Base-by-base conservation (phyloP, 2,888 invertebrate species). In the Lordiphosa fenestrarum region DNA sequence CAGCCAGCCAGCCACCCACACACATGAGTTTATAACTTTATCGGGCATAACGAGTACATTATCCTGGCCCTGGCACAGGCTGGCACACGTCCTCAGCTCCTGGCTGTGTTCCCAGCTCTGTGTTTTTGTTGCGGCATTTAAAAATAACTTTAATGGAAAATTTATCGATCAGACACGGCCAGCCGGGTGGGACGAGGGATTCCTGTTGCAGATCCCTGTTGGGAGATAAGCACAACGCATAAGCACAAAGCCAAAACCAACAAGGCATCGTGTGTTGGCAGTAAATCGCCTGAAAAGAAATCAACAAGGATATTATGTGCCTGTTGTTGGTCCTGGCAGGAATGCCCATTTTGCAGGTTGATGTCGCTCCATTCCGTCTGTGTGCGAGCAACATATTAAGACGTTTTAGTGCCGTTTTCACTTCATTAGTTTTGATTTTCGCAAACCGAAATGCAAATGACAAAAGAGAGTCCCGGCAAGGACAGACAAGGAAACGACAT, bases 101-200 rank as follows among this genome's bases (percentile, higher is more conserved):
- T 38, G 35, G 64, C 69, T 58, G 61, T 73, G 25, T 25, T 25
- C 25, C 25, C 25, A 25, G 25, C 6, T 25, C 25, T 6, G 25
- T 25, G 78, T 72, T 72, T 74, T 72, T 83, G 66, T 69, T 74
- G 75, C 69, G 77, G 84, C 80, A 81, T 84, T 86, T 81, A 78
- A 82, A 84, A 86, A 80, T 85, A 84, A 84, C 86, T 87, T 87
- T 86, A 88, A 88, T 88, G 86, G 84, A 75, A 86, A 88, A 83
- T 88, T 85, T 88, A 88, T 88, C 88, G 88, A 88, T 87, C 83
- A 84, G 75, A 73, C 77, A 76, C 48, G 44, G 64, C 55, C 48
- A 10, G 13, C 13, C 10, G 30, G 21, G 23, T 21, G 37, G 12
- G 19, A 30, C 30, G 46, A 2, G 23, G 42, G 38, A 36, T 47